A percentile compares a stretch with the other conserved stretches of the same genome.
Evolutionary conservation across 92 coral and sea anemone species (phyloP).

Genomic region (Epizoanthus rinbou): DNA sequence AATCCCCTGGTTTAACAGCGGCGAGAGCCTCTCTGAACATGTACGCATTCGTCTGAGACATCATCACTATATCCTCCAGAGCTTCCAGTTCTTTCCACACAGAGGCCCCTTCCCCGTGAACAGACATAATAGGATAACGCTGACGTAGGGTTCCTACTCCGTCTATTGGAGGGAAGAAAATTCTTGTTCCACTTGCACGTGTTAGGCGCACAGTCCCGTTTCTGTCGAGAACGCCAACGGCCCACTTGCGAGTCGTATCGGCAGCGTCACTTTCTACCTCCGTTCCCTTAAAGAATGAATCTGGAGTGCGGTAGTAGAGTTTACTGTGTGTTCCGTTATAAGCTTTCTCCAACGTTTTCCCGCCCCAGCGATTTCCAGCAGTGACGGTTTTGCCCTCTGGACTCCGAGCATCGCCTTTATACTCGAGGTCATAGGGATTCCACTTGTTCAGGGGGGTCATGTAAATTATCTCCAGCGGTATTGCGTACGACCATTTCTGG

Average conservation of each 20-base stretch:
- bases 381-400: constrained; percentile 25
- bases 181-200: constrained; percentile 49
- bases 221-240: constrained; percentile 47
- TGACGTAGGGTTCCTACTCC: constrained; percentile 55
- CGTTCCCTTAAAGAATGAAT: constrained; percentile 35
- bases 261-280: constrained; percentile 43
- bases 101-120: constrained; percentile 58
- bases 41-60: constrained; percentile 28
- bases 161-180: constrained; percentile 47
- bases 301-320: constrained; percentile 44
- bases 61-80: constrained; percentile 37
- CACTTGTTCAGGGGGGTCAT: constrained; percentile 44
- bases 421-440: constrained; percentile 50
- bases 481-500: constrained; percentile 45
- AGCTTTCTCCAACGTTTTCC: constrained; percentile 25
- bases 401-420: constrained; percentile 36
- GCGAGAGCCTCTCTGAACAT: constrained; percentile 36
- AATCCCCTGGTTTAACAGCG: constrained; percentile 7
- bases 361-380: constrained; percentile 23
- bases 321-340: constrained; percentile 45
- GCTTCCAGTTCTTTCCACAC: constrained; percentile 54
- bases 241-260: constrained; percentile 38
- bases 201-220: neutral
- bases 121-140: constrained; percentile 60
- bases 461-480: constrained; percentile 50